Conservation (phyloP, 2,797 vertebrate genomes). For the Enteromius paludinosus region DNA sequence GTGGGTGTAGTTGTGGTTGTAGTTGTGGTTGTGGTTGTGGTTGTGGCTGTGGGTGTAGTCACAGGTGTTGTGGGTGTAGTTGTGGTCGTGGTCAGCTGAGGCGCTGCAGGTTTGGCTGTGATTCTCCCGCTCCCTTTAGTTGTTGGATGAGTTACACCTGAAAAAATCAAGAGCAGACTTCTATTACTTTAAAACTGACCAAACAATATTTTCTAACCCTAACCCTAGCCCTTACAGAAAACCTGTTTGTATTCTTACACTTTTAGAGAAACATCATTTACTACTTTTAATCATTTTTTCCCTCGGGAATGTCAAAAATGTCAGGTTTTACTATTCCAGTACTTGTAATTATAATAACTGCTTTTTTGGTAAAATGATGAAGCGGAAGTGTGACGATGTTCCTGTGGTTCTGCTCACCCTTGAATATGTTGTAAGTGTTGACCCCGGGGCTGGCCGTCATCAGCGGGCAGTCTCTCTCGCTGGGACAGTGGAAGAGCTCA, state of each 20-base stretch:
- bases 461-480: conserved; percentile 83
- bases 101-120: conserved; percentile 60
- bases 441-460: conserved; percentile 73
- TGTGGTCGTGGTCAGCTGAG: neutral
- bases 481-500: conserved; percentile 87
- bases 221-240: too few species aligned
- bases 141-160: conserved; percentile 75
- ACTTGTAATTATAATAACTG: too few species aligned
- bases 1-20: neutral
- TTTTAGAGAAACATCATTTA: too few species aligned
- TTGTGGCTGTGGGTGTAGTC: neutral
- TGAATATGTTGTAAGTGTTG: conserved; percentile 83
- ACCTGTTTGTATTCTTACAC: too few species aligned
- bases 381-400: neutral
- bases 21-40: neutral
- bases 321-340: too few species aligned
- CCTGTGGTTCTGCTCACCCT: conserved; percentile 74
- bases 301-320: too few species aligned
- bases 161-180: neutral
- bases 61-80: conserved; percentile 27
- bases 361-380: neutral
- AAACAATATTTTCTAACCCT: neutral
- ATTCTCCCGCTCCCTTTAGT: conserved; percentile 45
- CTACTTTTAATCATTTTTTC: too few species aligned
- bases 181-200: too few species aligned